Conservation (phyloP, 2,113 vertebrate genomes). For the sheep (Ovis aries) region DNA sequence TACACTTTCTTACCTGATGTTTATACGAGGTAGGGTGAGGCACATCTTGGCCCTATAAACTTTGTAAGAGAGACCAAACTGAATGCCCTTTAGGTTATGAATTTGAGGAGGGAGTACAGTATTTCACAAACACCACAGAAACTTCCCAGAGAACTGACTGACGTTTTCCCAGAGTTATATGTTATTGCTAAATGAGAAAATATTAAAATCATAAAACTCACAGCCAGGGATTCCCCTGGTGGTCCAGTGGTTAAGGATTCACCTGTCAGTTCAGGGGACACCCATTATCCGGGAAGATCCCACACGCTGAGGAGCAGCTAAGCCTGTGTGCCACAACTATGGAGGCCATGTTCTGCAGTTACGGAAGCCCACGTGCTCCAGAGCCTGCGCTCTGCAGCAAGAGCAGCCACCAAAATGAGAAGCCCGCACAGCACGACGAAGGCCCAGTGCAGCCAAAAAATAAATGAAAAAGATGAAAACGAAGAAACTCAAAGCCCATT, state of each 20-base stretch:
- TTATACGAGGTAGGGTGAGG: not conserved
- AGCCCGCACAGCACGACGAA: accelerated
- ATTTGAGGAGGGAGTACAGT: not conserved
- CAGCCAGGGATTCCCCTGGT: not conserved
- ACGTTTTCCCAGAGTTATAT: not conserved
- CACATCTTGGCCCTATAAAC: not conserved
- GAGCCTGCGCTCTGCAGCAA: not conserved
- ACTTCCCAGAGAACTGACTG: not conserved
- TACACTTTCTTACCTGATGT: not conserved
- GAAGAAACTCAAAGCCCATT: not conserved
- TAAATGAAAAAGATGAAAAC: not conserved
- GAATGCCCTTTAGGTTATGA: not conserved
- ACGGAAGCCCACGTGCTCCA: not conserved
- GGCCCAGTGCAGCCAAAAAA: not conserved
- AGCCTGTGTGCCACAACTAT: not conserved
- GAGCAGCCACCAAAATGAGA: not conserved
- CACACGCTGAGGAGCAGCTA: not conserved
- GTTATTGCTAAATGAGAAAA: not conserved
- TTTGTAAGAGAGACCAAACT: not conserved
- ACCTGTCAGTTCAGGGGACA: not conserved
- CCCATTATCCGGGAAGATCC: not conserved
- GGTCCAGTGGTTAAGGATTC: not conserved
- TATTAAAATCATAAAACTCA: not conserved
- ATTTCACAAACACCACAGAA: not conserved
- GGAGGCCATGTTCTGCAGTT: not conserved